These are phyloP conservation scores for Daktulosphaira vitifoliae DNA, from an alignment of 1,140 invertebrate species.

Conservation along the genomic window DNA sequence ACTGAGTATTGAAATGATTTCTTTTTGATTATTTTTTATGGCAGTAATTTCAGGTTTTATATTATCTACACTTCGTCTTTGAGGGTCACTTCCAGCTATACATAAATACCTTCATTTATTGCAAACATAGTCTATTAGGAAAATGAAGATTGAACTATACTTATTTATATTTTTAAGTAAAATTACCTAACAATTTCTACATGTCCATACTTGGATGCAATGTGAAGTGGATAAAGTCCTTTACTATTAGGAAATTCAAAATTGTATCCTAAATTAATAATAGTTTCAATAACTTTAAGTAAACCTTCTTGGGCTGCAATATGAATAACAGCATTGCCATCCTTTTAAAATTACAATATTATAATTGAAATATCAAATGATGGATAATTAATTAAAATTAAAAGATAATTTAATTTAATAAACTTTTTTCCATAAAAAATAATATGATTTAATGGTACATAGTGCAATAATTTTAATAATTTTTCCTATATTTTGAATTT, in stretches of 20 bases:
- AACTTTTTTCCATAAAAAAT: too few relatives aligned
- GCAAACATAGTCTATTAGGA: too few relatives aligned
- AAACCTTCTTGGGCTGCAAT: slow-evolving; percentile 19
- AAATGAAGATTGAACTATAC: too few relatives aligned
- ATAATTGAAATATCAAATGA: not conserved
- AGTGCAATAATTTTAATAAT: too few relatives aligned
- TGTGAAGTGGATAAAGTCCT: slow-evolving; percentile 26
- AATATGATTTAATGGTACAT: too few relatives aligned
- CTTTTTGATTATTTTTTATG: slow-evolving; percentile 64
- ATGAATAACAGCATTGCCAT: slow-evolving; percentile 29
- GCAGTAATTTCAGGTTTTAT: slow-evolving; percentile 74
- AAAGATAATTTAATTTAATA: too few relatives aligned
- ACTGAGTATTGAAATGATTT: slow-evolving; percentile 64
- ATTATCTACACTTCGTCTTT: slow-evolving; percentile 60
- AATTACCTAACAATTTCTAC: slow-evolving; percentile 36
- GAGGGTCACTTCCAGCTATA: slow-evolving; percentile 60
- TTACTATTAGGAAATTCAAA: slow-evolving; percentile 11
- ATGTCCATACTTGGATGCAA: slow-evolving; percentile 23
- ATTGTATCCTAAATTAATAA: slow-evolving; percentile 5
- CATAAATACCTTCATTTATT: slow-evolving; percentile 56
- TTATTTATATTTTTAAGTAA: not conserved
- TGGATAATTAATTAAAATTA: not conserved
- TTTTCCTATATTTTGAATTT: too few relatives aligned
- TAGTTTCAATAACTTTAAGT: slow-evolving; percentile 10
- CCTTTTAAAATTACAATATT: not conserved